phyloP scores from a whole-genome alignment of 1,140 invertebrate genomes.

The Aphelenchoides avenae region DNA sequence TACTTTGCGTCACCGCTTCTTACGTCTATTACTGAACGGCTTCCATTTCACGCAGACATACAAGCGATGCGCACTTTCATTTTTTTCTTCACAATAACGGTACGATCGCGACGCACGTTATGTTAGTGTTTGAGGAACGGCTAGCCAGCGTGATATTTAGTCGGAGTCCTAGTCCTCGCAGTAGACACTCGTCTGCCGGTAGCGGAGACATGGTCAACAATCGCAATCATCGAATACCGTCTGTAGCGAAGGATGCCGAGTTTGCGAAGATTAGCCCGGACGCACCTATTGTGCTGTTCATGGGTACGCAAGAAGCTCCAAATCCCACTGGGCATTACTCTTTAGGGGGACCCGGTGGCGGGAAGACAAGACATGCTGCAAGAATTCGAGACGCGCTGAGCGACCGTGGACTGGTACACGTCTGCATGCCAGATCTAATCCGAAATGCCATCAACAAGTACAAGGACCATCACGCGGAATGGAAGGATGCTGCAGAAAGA shows the following conservation, averaged over 20 bases:
- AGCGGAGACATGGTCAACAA: too few species aligned
- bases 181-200: too few species aligned
- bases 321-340: neutral
- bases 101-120: too few species aligned
- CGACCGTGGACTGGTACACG: constrained; percentile 53
- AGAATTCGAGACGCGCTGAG: constrained; percentile 43
- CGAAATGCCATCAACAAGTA: constrained; percentile 48
- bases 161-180: too few species aligned
- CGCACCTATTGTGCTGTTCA: constrained; percentile 58
- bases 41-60: too few species aligned
- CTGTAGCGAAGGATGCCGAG: constrained; percentile 52
- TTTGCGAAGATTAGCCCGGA: constrained; percentile 48
- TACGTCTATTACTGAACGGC: too few species aligned
- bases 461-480: constrained; percentile 55
- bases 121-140: too few species aligned
- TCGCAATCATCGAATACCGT: constrained; percentile 30
- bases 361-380: constrained; percentile 55
- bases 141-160: too few species aligned
- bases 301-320: constrained; percentile 39
- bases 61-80: too few species aligned
- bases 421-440: constrained; percentile 57
- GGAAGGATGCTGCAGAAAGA: constrained; percentile 50
- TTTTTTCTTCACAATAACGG: too few species aligned
- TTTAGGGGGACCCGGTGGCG: constrained; percentile 55
- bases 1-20: too few species aligned